Percentiles rank a stretch among this genome's conserved stretches.
Evolutionary conservation across 2,888 invertebrate species (phyloP).

Genomic region (Hesperia comma): DNA sequence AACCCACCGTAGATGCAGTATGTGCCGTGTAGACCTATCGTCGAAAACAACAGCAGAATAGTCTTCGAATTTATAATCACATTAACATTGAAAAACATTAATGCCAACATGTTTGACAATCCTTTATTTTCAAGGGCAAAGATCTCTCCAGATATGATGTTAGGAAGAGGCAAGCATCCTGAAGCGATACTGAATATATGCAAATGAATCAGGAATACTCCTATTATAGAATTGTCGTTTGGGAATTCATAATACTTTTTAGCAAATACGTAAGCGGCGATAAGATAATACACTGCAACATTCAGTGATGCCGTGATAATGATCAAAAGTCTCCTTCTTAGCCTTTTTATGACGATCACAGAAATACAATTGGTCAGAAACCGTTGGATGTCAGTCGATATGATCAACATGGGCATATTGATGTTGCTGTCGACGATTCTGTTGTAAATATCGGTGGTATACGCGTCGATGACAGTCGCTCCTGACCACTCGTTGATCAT

Average conservation of each 20-base stretch:
- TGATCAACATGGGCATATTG: slow-evolving; percentile 54
- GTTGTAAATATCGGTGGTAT: slow-evolving; percentile 56
- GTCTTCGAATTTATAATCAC: slow-evolving; percentile 60
- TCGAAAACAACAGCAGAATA: slow-evolving; percentile 50
- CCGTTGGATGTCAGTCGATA: slow-evolving; percentile 60
- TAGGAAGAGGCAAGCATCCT: slow-evolving; percentile 85
- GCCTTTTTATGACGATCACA: slow-evolving; percentile 59
- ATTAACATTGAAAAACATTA: slow-evolving; percentile 55
- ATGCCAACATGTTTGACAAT: slow-evolving; percentile 72
- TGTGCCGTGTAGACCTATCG: slow-evolving; percentile 54
- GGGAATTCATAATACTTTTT: slow-evolving; percentile 47
- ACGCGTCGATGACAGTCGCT: slow-evolving; percentile 55
- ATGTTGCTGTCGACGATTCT: slow-evolving; percentile 52
- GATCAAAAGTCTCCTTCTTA: slow-evolving; percentile 59
- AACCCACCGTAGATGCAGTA: slow-evolving; percentile 54
- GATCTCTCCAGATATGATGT: slow-evolving; percentile 87
- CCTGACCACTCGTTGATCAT: slow-evolving; percentile 58
- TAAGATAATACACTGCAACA: slow-evolving; percentile 50
- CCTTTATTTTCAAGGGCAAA: slow-evolving; percentile 84
- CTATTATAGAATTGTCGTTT: slow-evolving; percentile 51
- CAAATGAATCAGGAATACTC: slow-evolving; percentile 53
- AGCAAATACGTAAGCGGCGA: slow-evolving; percentile 53
- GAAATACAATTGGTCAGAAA: slow-evolving; percentile 57
- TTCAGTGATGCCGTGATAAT: slow-evolving; percentile 52
- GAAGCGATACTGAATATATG: slow-evolving; percentile 79